Conservation (phyloP, 2,797 vertebrate species). For the Ispidina lecontei region DNA sequence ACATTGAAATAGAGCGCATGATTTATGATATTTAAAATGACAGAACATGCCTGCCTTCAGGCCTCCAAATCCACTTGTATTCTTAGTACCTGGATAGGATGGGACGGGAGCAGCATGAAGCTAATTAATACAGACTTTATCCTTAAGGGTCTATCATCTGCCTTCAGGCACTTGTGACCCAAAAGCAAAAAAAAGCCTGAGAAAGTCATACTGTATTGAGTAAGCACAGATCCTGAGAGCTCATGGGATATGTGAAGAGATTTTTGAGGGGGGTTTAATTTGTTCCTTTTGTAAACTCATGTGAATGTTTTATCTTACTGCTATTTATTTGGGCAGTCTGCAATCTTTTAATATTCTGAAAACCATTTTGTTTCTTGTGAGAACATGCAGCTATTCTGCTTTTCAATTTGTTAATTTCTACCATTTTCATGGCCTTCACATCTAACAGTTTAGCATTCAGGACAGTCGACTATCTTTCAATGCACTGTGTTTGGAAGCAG, state of each 20-base stretch:
- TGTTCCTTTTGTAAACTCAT: neutral
- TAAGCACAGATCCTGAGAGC: neutral
- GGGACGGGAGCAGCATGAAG: slow-evolving; percentile 17
- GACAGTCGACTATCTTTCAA: fast-evolving
- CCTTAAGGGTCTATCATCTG: neutral
- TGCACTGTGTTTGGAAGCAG: fast-evolving
- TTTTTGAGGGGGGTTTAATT: neutral
- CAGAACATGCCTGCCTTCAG: slow-evolving; percentile 57
- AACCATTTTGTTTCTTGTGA: neutral
- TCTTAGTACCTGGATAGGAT: slow-evolving; percentile 31
- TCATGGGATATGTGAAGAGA: neutral
- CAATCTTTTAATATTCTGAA: neutral
- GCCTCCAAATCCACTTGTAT: slow-evolving; percentile 1
- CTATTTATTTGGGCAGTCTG: neutral
- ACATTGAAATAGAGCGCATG: neutral
- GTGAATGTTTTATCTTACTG: neutral
- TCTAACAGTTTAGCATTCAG: neutral
- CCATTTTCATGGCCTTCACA: fast-evolving
- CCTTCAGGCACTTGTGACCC: slow-evolving; percentile 45
- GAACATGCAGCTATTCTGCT: neutral
- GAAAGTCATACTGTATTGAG: neutral
- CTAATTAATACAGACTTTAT: slow-evolving; percentile 51
- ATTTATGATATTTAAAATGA: slow-evolving; percentile 57
- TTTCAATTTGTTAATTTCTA: neutral
- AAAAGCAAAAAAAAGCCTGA: slow-evolving; percentile 1